Evolutionary conservation across 1,140 invertebrate species (phyloP).

Genomic region (Orchesella cincta): DNA sequence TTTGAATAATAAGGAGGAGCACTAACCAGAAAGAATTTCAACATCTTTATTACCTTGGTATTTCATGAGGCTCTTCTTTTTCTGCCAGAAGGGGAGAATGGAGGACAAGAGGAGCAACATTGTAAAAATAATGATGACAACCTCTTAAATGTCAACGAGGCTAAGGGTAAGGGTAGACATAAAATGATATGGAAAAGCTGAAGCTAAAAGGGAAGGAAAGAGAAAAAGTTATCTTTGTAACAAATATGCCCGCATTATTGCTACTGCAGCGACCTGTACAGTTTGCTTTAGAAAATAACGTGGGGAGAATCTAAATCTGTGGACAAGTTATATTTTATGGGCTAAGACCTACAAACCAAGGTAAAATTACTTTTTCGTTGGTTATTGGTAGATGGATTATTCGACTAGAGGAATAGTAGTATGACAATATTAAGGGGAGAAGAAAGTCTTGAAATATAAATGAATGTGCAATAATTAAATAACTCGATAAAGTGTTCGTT

Average conservation of each 20-base stretch:
- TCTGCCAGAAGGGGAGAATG: not conserved
- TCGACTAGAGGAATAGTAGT: no score
- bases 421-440: no score
- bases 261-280: conserved; percentile 1
- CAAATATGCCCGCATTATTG: not conserved
- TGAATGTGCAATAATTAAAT: no score
- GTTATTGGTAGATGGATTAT: no score
- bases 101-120: not conserved
- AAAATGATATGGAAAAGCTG: conserved; percentile 13
- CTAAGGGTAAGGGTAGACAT: conserved; percentile 18
- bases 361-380: no score
- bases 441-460: no score
- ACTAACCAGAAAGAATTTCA: conserved; percentile 11
- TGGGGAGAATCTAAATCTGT: not conserved
- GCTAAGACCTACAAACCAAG: no score
- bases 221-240: conserved; percentile 1
- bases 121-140: conserved; percentile 29
- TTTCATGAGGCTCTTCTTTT: conserved; percentile 16
- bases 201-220: not conserved
- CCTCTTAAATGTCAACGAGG: conserved; percentile 24
- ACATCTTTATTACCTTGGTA: conserved; percentile 27
- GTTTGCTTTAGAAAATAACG: not conserved
- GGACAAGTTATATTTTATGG: no score
- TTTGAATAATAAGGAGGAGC: conserved; percentile 28
- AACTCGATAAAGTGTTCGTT: no score